Evolutionary conservation across 1,140 invertebrate species (phyloP).

Genomic region (Dendroctonus ponderosae): DNA sequence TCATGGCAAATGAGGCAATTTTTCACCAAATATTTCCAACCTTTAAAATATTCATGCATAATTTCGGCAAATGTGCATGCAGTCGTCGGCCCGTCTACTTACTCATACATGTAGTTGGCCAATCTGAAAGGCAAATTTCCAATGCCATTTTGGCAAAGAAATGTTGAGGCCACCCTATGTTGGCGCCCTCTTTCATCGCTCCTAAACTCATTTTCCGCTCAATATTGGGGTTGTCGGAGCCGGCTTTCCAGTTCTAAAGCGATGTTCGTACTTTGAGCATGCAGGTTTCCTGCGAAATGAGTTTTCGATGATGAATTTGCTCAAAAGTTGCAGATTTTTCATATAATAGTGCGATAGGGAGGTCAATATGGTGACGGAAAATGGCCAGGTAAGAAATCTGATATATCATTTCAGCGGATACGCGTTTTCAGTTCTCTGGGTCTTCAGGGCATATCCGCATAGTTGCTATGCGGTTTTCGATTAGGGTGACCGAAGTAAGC

Average conservation of each 20-base stretch:
- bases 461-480: too few species aligned
- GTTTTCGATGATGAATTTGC: constrained; percentile 32
- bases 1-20: too few species aligned
- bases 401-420: neutral
- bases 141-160: too few species aligned
- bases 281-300: constrained; percentile 28
- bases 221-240: constrained; percentile 46
- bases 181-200: constrained; percentile 24
- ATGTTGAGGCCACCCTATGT: too few species aligned
- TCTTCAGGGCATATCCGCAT: neutral
- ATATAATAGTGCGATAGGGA: constrained; percentile 9
- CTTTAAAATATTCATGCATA: too few species aligned
- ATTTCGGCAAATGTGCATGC: too few species aligned
- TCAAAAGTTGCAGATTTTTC: constrained; percentile 30
- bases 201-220: constrained; percentile 46
- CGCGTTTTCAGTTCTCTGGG: neutral
- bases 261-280: constrained; percentile 31
- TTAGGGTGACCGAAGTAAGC: too few species aligned
- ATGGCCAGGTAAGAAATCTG: constrained; percentile 43
- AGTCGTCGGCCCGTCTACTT: too few species aligned
- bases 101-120: too few species aligned
- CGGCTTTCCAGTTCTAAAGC: constrained; percentile 40
- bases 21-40: too few species aligned
- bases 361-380: constrained; percentile 46
- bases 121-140: too few species aligned